Evolutionary conservation across 2,797 vertebrate species (phyloP).

Genomic region (Esox lucius): DNA sequence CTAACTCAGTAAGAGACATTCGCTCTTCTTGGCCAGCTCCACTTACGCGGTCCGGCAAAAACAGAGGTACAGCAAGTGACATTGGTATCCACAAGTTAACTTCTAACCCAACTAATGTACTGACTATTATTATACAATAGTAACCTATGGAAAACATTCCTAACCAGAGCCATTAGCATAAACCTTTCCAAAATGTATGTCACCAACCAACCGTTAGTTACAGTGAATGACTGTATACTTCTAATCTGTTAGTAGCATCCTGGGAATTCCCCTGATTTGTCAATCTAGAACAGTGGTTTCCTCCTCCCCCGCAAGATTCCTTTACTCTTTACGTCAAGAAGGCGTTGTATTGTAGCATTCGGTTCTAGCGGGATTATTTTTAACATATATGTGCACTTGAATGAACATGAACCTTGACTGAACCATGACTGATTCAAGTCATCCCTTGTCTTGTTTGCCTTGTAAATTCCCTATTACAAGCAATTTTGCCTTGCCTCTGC

Average conservation of each 20-base stretch:
- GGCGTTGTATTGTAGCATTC: too few species aligned
- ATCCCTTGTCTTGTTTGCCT: background rate
- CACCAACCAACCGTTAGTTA: background rate
- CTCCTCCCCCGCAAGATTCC: slow-evolving; percentile 7
- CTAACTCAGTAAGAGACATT: too few species aligned
- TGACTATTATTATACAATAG: background rate
- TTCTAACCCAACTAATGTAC: background rate
- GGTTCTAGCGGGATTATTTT: background rate
- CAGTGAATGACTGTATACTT: background rate
- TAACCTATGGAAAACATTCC: background rate
- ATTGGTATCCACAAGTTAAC: background rate
- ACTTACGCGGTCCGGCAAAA: too few species aligned
- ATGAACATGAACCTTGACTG: background rate
- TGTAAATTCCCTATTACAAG: background rate
- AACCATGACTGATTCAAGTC: background rate
- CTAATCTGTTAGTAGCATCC: slow-evolving; percentile 21
- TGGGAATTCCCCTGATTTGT: slow-evolving; percentile 28
- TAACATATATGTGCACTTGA: background rate
- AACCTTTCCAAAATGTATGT: background rate
- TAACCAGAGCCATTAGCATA: background rate
- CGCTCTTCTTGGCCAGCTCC: too few species aligned
- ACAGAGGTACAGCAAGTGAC: background rate
- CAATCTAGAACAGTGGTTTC: slow-evolving; percentile 14
- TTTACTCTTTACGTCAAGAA: too few species aligned
- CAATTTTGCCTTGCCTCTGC: too few species aligned